A percentile compares a stretch with the other conserved stretches of the same genome.
Evolutionary conservation across 2,888 invertebrate species (phyloP).

Genomic region (Ophioninae sp.): DNA sequence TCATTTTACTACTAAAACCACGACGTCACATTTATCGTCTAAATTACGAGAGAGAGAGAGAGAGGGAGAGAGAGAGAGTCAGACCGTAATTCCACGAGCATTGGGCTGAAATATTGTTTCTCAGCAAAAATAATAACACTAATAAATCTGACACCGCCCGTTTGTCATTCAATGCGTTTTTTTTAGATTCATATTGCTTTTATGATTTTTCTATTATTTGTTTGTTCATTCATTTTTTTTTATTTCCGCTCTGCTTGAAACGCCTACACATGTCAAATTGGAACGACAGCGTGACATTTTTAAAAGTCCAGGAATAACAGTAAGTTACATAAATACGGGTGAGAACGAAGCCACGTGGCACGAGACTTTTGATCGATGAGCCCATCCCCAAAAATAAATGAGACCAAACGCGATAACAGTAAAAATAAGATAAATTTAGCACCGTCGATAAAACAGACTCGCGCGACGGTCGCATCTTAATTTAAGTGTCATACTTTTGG

Average conservation of each 20-base stretch:
- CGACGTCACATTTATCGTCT: conserved; percentile 55
- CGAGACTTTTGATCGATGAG: conserved; percentile 48
- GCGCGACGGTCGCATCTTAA: background rate
- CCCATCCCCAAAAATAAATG: conserved; percentile 17
- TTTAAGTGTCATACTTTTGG: background rate
- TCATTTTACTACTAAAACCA: conserved; percentile 27
- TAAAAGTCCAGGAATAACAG: conserved; percentile 7
- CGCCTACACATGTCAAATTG: conserved; percentile 22
- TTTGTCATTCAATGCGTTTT: conserved; percentile 21
- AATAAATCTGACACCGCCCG: conserved; percentile 55
- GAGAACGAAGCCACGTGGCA: conserved; percentile 39
- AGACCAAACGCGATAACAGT: conserved; percentile 5
- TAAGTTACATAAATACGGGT: conserved; percentile 29
- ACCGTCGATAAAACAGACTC: background rate
- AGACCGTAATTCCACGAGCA: conserved; percentile 29
- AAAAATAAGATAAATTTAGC: background rate
- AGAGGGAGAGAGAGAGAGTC: conserved; percentile 1
- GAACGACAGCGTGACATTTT: conserved; percentile 10
- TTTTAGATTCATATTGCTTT: conserved; percentile 9
- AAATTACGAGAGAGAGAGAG: conserved; percentile 41
- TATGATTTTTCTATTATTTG: conserved; percentile 1
- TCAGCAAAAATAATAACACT: conserved; percentile 52
- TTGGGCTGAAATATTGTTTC: conserved; percentile 51
- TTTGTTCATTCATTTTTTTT: background rate
- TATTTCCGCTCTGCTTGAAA: background rate